These are phyloP conservation scores for Aricia agestis DNA, from an alignment of 1,140 invertebrate genomes.

Conservation along the genomic window DNA sequence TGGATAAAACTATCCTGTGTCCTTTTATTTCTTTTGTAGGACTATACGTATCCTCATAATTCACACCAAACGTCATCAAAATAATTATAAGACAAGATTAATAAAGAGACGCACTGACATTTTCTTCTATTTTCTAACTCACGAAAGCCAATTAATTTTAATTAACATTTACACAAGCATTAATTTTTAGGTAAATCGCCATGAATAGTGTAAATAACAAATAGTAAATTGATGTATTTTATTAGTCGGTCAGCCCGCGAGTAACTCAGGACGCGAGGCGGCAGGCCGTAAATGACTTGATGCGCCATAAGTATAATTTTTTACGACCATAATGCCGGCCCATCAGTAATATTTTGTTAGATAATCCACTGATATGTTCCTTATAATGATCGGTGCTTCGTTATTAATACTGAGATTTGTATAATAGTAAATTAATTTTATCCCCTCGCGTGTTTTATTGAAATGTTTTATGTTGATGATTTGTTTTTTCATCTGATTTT, in stretches of 20 bases:
- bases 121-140: too few species aligned
- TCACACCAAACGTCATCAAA: too few species aligned
- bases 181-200: too few species aligned
- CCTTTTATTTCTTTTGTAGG: too few species aligned
- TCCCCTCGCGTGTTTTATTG: neutral
- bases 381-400: neutral
- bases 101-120: too few species aligned
- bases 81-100: too few species aligned
- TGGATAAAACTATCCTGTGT: too few species aligned
- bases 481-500: neutral
- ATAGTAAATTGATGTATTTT: neutral
- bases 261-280: neutral
- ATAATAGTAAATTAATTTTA: conserved; percentile 6
- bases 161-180: too few species aligned
- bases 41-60: too few species aligned
- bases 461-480: neutral
- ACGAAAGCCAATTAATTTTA: too few species aligned
- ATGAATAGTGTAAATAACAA: neutral
- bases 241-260: neutral
- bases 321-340: neutral
- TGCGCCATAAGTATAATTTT: conserved; percentile 8
- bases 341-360: conserved; percentile 15
- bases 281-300: neutral
- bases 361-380: conserved; percentile 7
- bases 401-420: neutral